phyloP scores from a whole-genome alignment of 2,797 vertebrate species.

The Okamejei kenojei region DNA sequence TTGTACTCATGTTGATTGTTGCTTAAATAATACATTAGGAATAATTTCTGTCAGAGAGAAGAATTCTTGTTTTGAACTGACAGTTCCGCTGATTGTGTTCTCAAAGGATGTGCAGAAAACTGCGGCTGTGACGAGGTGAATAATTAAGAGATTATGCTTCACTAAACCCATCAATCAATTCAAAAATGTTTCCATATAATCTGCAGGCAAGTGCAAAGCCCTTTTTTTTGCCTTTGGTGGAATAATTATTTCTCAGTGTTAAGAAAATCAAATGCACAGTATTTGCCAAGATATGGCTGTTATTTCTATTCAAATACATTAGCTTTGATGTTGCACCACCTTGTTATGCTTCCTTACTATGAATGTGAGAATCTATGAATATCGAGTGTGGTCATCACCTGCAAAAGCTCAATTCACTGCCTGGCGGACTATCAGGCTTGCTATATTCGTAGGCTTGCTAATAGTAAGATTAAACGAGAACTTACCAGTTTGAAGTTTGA shows the following conservation, averaged over 20 bases:
- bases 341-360: background rate
- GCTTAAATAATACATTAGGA: constrained; percentile 35
- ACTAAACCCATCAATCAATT: constrained; percentile 19
- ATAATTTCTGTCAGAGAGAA: constrained; percentile 22
- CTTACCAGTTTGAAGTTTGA: too few relatives aligned
- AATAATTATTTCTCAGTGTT: background rate
- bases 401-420: too few relatives aligned
- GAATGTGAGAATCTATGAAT: background rate
- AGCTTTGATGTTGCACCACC: background rate
- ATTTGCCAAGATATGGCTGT: background rate
- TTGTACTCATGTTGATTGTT: background rate
- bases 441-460: too few relatives aligned
- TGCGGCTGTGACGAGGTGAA: background rate
- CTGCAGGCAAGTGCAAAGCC: background rate
- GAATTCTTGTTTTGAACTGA: background rate
- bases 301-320: background rate
- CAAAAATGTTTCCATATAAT: background rate
- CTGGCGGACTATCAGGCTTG: too few relatives aligned
- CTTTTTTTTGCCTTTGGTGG: background rate
- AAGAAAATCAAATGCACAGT: background rate
- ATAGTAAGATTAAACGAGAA: too few relatives aligned
- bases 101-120: background rate
- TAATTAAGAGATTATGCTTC: constrained; percentile 10
- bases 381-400: too few relatives aligned
- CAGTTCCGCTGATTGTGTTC: constrained; percentile 23